Conservation (phyloP, 2,888 invertebrate genomes). For the Pollenia griseotomentosa region DNA sequence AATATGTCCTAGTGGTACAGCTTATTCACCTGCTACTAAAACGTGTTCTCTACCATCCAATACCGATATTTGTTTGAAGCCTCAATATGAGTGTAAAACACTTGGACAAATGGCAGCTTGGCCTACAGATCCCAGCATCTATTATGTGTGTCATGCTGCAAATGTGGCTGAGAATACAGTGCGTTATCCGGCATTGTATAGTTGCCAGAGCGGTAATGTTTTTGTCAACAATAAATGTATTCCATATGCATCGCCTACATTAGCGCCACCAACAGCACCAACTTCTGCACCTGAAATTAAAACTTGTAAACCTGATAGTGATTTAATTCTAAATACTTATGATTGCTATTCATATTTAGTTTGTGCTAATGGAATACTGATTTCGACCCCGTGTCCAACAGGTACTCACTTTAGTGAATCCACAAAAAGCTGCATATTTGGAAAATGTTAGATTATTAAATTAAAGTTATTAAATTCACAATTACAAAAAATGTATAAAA, state of each 20-base stretch:
- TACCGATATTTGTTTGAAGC: slow-evolving; percentile 75
- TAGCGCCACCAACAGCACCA: background rate
- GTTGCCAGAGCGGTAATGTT: slow-evolving; percentile 76
- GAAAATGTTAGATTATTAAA: slow-evolving; percentile 53
- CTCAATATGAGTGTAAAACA: slow-evolving; percentile 78
- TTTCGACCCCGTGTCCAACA: slow-evolving; percentile 61
- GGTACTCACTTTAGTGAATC: slow-evolving; percentile 74
- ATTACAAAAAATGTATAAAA: too few relatives aligned
- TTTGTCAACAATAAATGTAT: slow-evolving; percentile 76
- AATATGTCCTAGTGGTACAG: slow-evolving; percentile 77
- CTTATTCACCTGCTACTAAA: slow-evolving; percentile 76
- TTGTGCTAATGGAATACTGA: slow-evolving; percentile 66
- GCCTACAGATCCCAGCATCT: slow-evolving; percentile 78
- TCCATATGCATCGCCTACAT: background rate
- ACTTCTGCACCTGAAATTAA: slow-evolving; percentile 14
- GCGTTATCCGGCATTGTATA: slow-evolving; percentile 79
- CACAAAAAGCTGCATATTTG: slow-evolving; percentile 68
- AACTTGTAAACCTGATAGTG: slow-evolving; percentile 44
- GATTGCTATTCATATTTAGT: slow-evolving; percentile 64
- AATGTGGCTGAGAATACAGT: slow-evolving; percentile 45
- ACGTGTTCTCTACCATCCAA: slow-evolving; percentile 76
- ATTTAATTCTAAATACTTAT: slow-evolving; percentile 39
- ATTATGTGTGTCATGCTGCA: slow-evolving; percentile 78
- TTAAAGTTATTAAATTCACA: too few relatives aligned
- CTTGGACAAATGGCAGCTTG: slow-evolving; percentile 78